These are phyloP conservation scores for Hipparchia semele DNA, from an alignment of 2,888 invertebrate species.

Conservation along the genomic window DNA sequence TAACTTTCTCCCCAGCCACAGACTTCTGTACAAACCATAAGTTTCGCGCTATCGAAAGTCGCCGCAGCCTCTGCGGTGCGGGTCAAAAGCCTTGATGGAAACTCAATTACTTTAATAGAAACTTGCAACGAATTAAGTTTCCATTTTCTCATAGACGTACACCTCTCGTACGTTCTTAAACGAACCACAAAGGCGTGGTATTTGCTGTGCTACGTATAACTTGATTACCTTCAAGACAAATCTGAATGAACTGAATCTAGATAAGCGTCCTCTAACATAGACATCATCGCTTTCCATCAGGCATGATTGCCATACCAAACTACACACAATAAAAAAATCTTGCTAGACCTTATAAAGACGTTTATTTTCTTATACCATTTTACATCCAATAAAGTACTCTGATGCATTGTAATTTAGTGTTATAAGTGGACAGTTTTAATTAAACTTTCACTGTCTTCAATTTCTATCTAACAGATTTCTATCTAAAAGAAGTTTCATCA, in stretches of 20 bases:
- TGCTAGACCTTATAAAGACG: background rate
- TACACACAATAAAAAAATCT: background rate
- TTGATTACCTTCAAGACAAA: no score
- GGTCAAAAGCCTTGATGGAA: constrained; percentile 69
- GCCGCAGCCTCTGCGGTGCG: constrained; percentile 62
- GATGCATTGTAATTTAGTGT: background rate
- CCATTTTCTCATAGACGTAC: constrained; percentile 4
- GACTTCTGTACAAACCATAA: constrained; percentile 50
- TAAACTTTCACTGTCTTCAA: background rate
- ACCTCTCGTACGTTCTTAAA: no score
- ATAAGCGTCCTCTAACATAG: no score
- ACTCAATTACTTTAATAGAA: constrained; percentile 29
- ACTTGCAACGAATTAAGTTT: constrained; percentile 11
- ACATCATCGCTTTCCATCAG: no score
- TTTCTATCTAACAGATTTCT: background rate
- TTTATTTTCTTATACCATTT: background rate
- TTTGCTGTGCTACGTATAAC: no score
- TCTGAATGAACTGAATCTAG: no score
- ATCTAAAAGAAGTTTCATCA: background rate
- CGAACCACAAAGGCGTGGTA: no score
- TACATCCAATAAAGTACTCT: background rate
- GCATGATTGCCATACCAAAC: no score
- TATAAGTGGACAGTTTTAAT: background rate
- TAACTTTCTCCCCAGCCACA: constrained; percentile 77
- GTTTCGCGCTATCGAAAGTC: constrained; percentile 78